Conservation (phyloP, 2,113 vertebrate genomes). For the Raja brachyura region DNA sequence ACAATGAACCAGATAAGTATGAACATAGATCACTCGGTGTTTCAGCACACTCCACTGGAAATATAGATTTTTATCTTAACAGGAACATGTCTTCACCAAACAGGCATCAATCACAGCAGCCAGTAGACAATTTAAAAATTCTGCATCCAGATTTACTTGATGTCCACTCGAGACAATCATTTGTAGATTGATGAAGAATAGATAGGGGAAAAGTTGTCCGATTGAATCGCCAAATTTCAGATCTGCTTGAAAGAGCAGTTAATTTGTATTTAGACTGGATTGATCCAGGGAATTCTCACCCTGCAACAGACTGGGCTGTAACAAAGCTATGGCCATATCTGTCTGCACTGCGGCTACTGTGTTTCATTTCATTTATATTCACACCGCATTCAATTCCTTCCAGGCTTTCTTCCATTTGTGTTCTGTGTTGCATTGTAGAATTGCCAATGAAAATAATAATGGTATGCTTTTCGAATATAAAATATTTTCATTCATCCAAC, state of each 20-base stretch:
- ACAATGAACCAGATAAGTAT: not conserved
- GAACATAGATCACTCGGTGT: slow-evolving; percentile 2
- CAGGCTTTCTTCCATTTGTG: not conserved
- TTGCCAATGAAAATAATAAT: not conserved
- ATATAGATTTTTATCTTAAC: not conserved
- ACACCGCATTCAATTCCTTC: slow-evolving; percentile 17
- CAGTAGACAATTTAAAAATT: not conserved
- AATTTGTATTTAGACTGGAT: not conserved
- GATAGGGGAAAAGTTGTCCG: not conserved
- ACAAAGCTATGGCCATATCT: not conserved
- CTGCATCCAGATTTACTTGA: not conserved
- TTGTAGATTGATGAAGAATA: not conserved
- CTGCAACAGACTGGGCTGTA: slow-evolving; percentile 15
- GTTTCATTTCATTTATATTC: slow-evolving; percentile 26
- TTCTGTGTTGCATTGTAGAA: slow-evolving; percentile 10
- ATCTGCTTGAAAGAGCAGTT: slow-evolving; percentile 9
- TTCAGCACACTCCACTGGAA: slow-evolving; percentile 4
- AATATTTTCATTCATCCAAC: not conserved
- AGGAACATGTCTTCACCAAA: not conserved
- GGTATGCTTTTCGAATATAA: not conserved
- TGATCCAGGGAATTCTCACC: slow-evolving; percentile 17
- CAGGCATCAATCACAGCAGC: not conserved
- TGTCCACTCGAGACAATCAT: not conserved
- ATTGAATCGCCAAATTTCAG: not conserved
- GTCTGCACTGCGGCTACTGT: not conserved